Conservation (phyloP, 2,113 vertebrate genomes). For the Struthio camelus region DNA sequence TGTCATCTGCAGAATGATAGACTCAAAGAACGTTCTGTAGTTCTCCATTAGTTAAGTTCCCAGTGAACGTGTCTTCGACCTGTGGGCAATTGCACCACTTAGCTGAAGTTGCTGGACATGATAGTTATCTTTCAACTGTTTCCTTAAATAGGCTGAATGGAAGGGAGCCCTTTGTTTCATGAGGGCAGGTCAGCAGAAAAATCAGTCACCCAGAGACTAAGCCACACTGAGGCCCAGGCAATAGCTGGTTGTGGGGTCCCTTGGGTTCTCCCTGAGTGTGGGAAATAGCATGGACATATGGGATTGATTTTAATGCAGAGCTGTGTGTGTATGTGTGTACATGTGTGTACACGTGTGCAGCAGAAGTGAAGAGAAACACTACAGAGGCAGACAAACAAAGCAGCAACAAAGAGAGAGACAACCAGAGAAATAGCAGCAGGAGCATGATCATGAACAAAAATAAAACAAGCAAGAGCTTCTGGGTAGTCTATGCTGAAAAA, state of each 20-base stretch:
- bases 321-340: not conserved
- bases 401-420: not conserved
- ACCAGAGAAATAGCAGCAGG: rapidly evolving
- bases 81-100: not conserved
- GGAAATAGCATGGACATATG: not conserved
- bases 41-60: not conserved
- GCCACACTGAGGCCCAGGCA: not conserved
- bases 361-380: not conserved
- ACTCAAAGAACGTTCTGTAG: not conserved
- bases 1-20: not conserved
- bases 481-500: not conserved
- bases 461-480: not conserved
- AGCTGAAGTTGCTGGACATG: not conserved
- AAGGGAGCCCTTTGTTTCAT: not conserved
- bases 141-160: no score
- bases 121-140: constrained; percentile 18
- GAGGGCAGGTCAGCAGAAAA: not conserved
- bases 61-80: not conserved
- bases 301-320: not conserved
- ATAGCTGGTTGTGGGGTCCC: not conserved
- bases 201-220: not conserved
- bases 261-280: not conserved
- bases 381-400: not conserved
- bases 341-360: not conserved
- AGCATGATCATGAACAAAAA: not conserved